phyloP scores from a whole-genome alignment of 2,888 invertebrate species.

The Torymus aiolomorphi region DNA sequence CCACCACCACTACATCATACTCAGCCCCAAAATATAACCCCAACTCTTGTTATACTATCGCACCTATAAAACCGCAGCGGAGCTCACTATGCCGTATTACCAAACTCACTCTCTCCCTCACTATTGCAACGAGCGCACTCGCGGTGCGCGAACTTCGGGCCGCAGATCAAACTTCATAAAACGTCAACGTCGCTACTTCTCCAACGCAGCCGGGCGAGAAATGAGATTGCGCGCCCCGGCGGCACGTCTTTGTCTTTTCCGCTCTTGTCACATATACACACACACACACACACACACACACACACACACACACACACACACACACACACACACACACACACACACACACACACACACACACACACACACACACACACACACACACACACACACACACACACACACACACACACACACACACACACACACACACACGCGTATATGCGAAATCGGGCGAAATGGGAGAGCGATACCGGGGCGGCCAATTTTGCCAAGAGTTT shows the following conservation, averaged over 20 bases:
- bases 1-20: too few species aligned
- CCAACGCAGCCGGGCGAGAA: constrained; percentile 40
- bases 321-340: too few species aligned
- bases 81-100: not conserved
- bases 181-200: constrained; percentile 34
- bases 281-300: too few species aligned
- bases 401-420: too few species aligned
- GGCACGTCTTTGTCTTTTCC: constrained; percentile 30
- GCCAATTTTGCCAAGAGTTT: constrained; percentile 8
- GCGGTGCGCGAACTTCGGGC: not conserved
- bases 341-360: too few species aligned
- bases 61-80: too few species aligned
- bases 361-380: too few species aligned
- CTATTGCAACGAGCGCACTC: not conserved
- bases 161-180: constrained; percentile 44
- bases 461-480: not conserved
- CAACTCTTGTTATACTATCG: too few species aligned
- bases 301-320: too few species aligned
- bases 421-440: not conserved
- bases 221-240: constrained; percentile 25
- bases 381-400: too few species aligned
- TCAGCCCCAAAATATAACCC: too few species aligned
- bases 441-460: not conserved
- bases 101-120: not conserved
- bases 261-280: too few species aligned